A percentile compares a stretch with the other conserved stretches of the same genome.
phyloP scores from a whole-genome alignment of 2,888 invertebrate genomes.

The Lutraria lutraria region DNA sequence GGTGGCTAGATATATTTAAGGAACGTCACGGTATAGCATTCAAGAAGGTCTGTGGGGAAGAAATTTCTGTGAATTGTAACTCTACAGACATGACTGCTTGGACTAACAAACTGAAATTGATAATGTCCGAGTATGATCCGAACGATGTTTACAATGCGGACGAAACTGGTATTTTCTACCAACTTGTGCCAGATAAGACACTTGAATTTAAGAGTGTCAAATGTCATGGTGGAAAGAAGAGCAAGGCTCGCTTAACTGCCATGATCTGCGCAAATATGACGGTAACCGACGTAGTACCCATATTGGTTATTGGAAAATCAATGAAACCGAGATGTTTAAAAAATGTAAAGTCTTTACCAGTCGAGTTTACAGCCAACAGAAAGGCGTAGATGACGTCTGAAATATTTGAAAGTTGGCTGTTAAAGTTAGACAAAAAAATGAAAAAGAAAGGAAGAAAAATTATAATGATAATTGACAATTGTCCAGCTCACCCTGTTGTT shows the following conservation, averaged over 20 bases:
- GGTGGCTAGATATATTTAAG: constrained; percentile 51
- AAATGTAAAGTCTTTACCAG: too few relatives aligned
- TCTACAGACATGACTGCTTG: not conserved
- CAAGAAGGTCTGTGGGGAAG: constrained; percentile 56
- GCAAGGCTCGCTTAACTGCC: constrained; percentile 64
- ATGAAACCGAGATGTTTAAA: too few relatives aligned
- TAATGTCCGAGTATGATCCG: not conserved
- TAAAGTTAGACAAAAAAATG: constrained; percentile 61
- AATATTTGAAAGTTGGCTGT: constrained; percentile 69
- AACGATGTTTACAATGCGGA: not conserved
- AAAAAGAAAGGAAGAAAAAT: constrained; percentile 46
- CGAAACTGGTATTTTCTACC: not conserved
- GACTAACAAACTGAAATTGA: not conserved
- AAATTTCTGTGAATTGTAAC: constrained; percentile 26
- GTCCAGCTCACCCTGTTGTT: constrained; percentile 67
- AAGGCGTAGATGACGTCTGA: constrained; percentile 73
- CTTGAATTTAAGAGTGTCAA: not conserved
- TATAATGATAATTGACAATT: constrained; percentile 71
- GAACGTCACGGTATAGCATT: constrained; percentile 54
- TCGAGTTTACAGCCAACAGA: constrained; percentile 36
- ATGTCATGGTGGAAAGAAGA: constrained; percentile 25
- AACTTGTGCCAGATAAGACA: not conserved
- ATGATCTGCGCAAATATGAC: constrained; percentile 63
- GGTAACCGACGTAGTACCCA: constrained; percentile 38
- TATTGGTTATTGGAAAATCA: too few relatives aligned